Evolutionary conservation across 2,888 invertebrate genomes (phyloP).

Genomic region (Colletes collaris): DNA sequence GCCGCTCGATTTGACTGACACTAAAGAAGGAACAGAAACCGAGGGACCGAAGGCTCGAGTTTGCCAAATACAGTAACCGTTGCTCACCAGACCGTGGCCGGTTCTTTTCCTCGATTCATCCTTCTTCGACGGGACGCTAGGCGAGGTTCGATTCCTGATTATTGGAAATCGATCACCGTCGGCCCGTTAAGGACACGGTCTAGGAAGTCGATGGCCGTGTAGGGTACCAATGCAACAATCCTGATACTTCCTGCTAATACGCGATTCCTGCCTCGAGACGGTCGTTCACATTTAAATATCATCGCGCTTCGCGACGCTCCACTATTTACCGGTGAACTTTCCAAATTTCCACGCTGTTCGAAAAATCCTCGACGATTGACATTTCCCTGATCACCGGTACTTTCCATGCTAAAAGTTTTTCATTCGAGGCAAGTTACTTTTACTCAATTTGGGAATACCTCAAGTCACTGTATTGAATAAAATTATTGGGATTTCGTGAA

Average conservation of each 20-base stretch:
- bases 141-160: slow-evolving; percentile 72
- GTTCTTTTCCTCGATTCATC: slow-evolving; percentile 55
- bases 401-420: no score
- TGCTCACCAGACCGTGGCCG: slow-evolving; percentile 57
- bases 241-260: slow-evolving; percentile 15
- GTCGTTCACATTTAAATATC: slow-evolving; percentile 74
- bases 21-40: slow-evolving; percentile 8
- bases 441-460: no score
- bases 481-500: no score
- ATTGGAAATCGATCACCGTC: slow-evolving; percentile 73
- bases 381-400: slow-evolving; percentile 12
- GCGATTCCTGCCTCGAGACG: slow-evolving; percentile 46
- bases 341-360: background rate
- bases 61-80: slow-evolving; percentile 56
- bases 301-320: slow-evolving; percentile 43
- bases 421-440: no score
- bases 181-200: slow-evolving; percentile 63
- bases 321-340: slow-evolving; percentile 41
- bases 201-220: slow-evolving; percentile 27
- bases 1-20: slow-evolving; percentile 47
- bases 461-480: no score
- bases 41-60: slow-evolving; percentile 17
- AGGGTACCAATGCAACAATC: slow-evolving; percentile 39
- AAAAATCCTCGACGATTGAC: slow-evolving; percentile 30
- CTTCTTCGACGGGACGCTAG: slow-evolving; percentile 32